Evolutionary conservation across 2,888 invertebrate species (phyloP), one percentile per base, ranked within the genome.

Genomic region (Drosophila longiperda): DNA sequence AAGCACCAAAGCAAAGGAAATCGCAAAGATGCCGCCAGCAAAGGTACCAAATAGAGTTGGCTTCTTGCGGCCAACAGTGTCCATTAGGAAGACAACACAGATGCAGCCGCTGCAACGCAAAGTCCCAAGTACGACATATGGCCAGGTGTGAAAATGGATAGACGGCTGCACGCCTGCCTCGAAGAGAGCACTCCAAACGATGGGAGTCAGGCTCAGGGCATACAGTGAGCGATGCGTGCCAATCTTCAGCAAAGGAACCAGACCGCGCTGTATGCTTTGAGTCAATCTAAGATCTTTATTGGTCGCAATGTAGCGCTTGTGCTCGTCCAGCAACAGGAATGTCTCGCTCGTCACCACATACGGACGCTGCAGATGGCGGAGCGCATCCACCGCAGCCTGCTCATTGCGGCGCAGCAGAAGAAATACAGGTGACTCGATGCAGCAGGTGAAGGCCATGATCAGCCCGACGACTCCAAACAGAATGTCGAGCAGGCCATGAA

Each of bases 351-450:
- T 91, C 8, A 87, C 65, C 34, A 78, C 67, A 23, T 67, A 76
- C 0, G 92, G 89, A 1, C 78, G 75, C 45, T 92, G 92, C 7
- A 92, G 64, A 15, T 87, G 83, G 4, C 91, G 82, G 54, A 92
- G 58, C 0, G 80, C 71, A 11, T 79, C 82, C 6, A 92, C 73
- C 0, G 92, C 91, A n/a, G 72, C 66, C 45, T 83, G 76, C 36
- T 92, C 92, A 11, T 86, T 80, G 36, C 75, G 68, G 2, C 77
- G 83, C 38, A 83, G 53, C 45, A 93, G 70, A 54, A 85, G 72
- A 38, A 79, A 89, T 1, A 91, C 73, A 0, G 92, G 92, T 0
- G 93, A 92, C 73, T 92, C 93, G 11, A 91, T 71, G 17, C 88
- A 78, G 9, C 83, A 58, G 1, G 79, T 73, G 0, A 74, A 64